Percentiles rank a stretch among this genome's conserved stretches.
Conservation (phyloP, 2,113 vertebrate genomes). For the Anguilla rostrata region DNA sequence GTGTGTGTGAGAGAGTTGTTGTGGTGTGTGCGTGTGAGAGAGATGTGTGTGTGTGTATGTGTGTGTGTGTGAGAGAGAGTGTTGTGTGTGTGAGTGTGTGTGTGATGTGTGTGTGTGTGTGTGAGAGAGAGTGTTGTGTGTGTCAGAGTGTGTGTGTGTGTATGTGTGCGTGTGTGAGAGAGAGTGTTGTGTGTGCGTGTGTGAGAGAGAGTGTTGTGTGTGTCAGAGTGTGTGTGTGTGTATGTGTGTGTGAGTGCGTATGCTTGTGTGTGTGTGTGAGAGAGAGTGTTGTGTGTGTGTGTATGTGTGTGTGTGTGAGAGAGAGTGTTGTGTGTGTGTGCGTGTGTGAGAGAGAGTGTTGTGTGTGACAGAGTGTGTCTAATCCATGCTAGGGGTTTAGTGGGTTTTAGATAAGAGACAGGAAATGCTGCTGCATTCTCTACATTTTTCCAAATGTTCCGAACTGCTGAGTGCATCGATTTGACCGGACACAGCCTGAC, state of each 20-base stretch:
- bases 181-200: neutral
- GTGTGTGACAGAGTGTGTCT: neutral
- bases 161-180: too few relatives aligned
- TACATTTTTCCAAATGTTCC: slow-evolving; percentile 35
- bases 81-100: slow-evolving; percentile 6
- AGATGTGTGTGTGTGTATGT: neutral
- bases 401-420: slow-evolving; percentile 42
- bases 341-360: neutral
- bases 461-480: neutral
- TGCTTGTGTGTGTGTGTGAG: neutral
- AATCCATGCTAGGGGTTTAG: slow-evolving; percentile 9
- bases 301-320: neutral
- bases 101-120: too few relatives aligned
- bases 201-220: neutral
- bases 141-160: neutral
- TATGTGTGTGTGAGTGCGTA: neutral
- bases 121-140: neutral
- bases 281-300: slow-evolving; percentile 5
- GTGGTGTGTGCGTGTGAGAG: neutral
- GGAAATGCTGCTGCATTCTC: slow-evolving; percentile 43
- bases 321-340: too few relatives aligned
- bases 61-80: slow-evolving; percentile 5
- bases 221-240: neutral
- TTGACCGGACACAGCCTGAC: slow-evolving; percentile 33
- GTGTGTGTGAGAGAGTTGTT: too few relatives aligned